Percentiles rank a stretch among this genome's conserved stretches.
Conservation (phyloP, 2,797 vertebrate species). For the Sylvia borin region DNA sequence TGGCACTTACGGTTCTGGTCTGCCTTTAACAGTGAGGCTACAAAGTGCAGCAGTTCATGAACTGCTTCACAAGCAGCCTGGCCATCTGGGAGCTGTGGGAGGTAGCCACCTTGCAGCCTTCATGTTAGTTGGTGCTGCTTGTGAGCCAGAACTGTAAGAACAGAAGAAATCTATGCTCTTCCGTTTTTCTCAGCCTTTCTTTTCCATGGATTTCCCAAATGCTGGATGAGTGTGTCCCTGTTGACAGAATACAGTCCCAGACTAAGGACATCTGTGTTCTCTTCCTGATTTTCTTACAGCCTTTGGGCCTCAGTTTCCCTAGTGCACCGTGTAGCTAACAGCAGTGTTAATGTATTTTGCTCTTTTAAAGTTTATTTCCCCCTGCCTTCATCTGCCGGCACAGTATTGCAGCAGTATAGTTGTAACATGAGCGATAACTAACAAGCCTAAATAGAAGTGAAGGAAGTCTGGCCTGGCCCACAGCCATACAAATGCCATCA, state of each 20-base stretch:
- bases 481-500: constrained; percentile 36
- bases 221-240: neutral
- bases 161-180: neutral
- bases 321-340: neutral
- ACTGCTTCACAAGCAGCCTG: neutral
- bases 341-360: neutral
- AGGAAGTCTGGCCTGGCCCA: constrained; percentile 17
- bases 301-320: constrained; percentile 2
- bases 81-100: constrained; percentile 40
- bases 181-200: neutral
- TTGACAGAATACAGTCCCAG: neutral
- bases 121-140: neutral
- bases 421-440: constrained; percentile 22
- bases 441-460: constrained; percentile 7
- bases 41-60: neutral
- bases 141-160: neutral
- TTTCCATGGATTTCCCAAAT: neutral
- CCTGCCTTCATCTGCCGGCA: neutral
- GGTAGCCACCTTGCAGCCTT: constrained; percentile 15
- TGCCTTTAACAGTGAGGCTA: neutral
- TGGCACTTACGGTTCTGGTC: neutral
- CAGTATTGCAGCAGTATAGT: neutral
- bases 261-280: neutral
- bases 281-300: neutral
- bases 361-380: neutral